Evolutionary conservation across 2,888 invertebrate species (phyloP), one percentile per base, ranked within the genome.

Genomic region (Melinaea menophilus): DNA sequence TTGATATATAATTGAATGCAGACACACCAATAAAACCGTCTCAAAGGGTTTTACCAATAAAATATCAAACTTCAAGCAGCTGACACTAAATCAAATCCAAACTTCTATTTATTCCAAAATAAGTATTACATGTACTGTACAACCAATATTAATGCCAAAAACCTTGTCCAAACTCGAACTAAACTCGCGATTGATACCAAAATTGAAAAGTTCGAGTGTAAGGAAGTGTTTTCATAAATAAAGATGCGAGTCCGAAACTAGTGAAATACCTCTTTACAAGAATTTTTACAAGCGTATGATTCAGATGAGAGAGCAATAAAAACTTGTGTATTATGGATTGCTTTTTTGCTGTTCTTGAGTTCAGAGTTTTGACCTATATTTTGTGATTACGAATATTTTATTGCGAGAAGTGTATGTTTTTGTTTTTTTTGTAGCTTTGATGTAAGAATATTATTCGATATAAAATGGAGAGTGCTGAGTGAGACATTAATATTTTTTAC

Each of bases 161-260:
- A 65, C 63, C 61, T 61, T 61, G 46, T 61, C 48, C 58, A 41
- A 66, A 65, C 58, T 63, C 61, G 59, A 58, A 67, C 41, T 35
- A 55, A 69, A 67, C 57, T 69, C 67, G 47, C 66, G 62, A 63
- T 69, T 65, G 55, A 61, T 59, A 46, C 22, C 65, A 63, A 65
- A 69, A 69, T 63, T 63, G 64, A 57, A 31, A 59, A 66, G 79
- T 81, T 84, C 80, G 80, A 73, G 80, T 82, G 81, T 80, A 80
- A 81, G 80, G 76, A 79, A 80, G 79, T 77, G 66, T 67, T 58
- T 79, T 80, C 85, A 85, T 85, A 86, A 86, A 86, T 86, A 86
- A 84, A 81, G 76, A 83, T 84, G 79, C 69, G 76, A 68, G 71
- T 46, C 58, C 41, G 55, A 56, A 80, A 81, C 73, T 80, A 76